Base-by-base conservation (phyloP, 92 coral and sea anemone species). In the Porites cylindrica region DNA sequence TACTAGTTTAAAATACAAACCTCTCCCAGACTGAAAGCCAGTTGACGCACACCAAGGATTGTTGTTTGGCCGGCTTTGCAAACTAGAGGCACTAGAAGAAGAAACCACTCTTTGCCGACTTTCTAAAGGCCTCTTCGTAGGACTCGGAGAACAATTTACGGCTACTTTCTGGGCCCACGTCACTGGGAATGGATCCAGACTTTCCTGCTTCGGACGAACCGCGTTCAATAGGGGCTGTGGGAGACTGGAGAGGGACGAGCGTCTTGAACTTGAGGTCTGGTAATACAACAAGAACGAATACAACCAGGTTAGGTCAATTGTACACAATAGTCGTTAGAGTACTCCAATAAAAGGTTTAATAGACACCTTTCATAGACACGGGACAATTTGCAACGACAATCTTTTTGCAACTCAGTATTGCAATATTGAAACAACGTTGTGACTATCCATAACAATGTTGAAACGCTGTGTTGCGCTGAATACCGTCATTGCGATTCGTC, bases 161-260 rank as follows among this genome's bases (percentile, higher is more conserved):
- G 95, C 89, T 38, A 92, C 95, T 70, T 75, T 89, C 80, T 83
- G 89, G 2, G 95, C 95, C 95, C 95, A 92, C 0, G 90, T 89
- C 74, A 76, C 88, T n/a, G 77, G 88, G n/a, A 89, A 92, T 32
- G 95, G 92, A 38, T 58, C 54, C 51, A 75, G 52, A n/a, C 66
- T 38, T 7, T 79, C 83, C 1, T 12, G 69, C 21, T 78, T 86
- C 20, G 73, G 64, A 26, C 90, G 90, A 56, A 86, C 80, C 18
- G 90, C 90, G 66, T 79, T 86, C 72, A 86, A 23, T 43, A 86
- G 77, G 1, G 86, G 86, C 38, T 69, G 85, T 10, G 90, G 90
- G 32, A 54, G 86, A 72, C 51, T 83, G 71, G 87, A 32, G 52
- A 24, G 63, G 29, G 87, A 83, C 2, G 80, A 83, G 18, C 74